A percentile compares a stretch with the other conserved stretches of the same genome.
These are phyloP conservation scores for Cathartes aura DNA, from an alignment of 2,113 vertebrate genomes.

Conservation along the genomic window DNA sequence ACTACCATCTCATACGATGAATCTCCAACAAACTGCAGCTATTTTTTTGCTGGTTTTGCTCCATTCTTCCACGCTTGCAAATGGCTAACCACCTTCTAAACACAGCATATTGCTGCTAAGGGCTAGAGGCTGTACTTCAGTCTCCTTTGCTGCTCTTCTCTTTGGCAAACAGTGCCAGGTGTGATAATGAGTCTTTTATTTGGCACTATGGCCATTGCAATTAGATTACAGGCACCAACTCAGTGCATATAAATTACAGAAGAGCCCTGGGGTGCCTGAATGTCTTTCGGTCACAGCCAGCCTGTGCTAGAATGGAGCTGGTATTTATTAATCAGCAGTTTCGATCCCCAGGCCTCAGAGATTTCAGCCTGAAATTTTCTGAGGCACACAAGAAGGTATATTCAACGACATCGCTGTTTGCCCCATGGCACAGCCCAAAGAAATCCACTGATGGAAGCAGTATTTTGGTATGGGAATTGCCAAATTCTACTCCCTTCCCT, in stretches of 20 bases:
- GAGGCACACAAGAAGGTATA: background rate
- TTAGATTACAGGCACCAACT: background rate
- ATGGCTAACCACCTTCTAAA: background rate
- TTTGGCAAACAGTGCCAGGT: background rate
- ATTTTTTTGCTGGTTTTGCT: background rate
- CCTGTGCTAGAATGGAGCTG: background rate
- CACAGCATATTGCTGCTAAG: background rate
- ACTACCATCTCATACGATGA: fast-evolving
- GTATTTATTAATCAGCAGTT: background rate
- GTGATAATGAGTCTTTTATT: background rate
- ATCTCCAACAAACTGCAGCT: background rate
- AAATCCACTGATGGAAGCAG: background rate
- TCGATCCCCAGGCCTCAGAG: background rate
- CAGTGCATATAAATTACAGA: background rate
- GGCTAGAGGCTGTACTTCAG: background rate
- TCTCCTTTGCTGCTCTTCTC: background rate
- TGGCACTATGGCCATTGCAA: background rate
- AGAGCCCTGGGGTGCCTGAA: background rate
- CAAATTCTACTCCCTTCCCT: background rate
- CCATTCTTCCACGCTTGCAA: background rate
- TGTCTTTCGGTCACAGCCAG: background rate
- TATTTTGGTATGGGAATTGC: background rate
- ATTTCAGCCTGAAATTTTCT: background rate
- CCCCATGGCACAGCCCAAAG: background rate
- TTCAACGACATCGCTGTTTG: background rate